Percentiles rank a stretch among this genome's conserved stretches.
These are phyloP conservation scores for Bacillus rossius DNA, from an alignment of 1,140 invertebrate species.

Conservation along the genomic window DNA sequence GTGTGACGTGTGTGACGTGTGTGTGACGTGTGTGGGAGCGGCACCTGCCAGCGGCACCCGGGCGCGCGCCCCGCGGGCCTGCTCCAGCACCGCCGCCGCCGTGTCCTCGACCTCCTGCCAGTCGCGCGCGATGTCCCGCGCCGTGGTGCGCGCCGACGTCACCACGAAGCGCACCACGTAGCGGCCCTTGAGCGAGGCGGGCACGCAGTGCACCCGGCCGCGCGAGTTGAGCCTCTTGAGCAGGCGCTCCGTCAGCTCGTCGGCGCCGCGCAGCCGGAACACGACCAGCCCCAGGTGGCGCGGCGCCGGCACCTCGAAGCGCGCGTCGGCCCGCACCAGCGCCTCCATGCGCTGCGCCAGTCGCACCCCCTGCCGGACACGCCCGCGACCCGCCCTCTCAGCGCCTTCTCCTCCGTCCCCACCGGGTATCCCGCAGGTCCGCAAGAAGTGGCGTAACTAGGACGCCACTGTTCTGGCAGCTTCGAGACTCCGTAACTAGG, in stretches of 20 bases:
- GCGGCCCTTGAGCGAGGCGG: constrained; percentile 80
- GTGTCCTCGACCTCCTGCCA: constrained; percentile 84
- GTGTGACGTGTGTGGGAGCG: too few relatives aligned
- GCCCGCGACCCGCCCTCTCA: neutral
- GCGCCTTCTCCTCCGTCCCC: neutral
- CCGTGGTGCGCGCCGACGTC: constrained; percentile 85
- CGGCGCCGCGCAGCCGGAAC: constrained; percentile 65
- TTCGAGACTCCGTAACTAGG: too few relatives aligned
- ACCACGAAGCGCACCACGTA: constrained; percentile 93
- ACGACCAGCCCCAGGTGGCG: constrained; percentile 90
- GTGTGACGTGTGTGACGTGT: too few relatives aligned
- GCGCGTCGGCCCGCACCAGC: constrained; percentile 66
- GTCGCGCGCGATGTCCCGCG: constrained; percentile 81
- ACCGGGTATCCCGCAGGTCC: neutral
- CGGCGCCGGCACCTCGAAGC: constrained; percentile 80
- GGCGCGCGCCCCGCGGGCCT: constrained; percentile 38
- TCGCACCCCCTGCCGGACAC: constrained; percentile 57
- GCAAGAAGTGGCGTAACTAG: too few relatives aligned
- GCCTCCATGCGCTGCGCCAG: constrained; percentile 89
- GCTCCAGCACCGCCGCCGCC: constrained; percentile 60
- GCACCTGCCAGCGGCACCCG: constrained; percentile 70
- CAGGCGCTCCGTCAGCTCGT: constrained; percentile 77
- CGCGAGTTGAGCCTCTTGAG: constrained; percentile 82
- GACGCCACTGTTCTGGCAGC: too few relatives aligned
- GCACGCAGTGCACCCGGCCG: constrained; percentile 84